A percentile compares a stretch with the other conserved stretches of the same genome.
phyloP scores from a whole-genome alignment of 2,797 vertebrate species.

The Arvicola amphibius region DNA sequence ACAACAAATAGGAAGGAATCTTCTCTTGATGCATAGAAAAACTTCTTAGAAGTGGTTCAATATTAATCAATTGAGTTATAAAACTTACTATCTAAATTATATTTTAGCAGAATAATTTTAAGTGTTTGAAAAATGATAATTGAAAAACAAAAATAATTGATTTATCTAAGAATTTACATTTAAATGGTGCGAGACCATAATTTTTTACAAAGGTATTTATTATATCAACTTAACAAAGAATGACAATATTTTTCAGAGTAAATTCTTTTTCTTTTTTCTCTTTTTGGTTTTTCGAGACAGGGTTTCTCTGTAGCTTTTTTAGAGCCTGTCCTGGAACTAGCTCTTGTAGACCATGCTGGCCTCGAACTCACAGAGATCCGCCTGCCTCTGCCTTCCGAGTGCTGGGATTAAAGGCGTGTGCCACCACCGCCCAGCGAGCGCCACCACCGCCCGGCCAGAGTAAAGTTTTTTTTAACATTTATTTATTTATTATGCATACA shows the following conservation, averaged over 20 bases:
- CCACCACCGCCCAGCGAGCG: no score
- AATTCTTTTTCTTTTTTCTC: no score
- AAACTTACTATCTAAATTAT: slow-evolving; percentile 20
- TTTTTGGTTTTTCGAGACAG: no score
- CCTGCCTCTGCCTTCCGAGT: no score
- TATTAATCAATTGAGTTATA: slow-evolving; percentile 40
- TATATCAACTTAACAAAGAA: slow-evolving; percentile 14
- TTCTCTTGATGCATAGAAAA: not conserved
- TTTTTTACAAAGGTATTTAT: not conserved
- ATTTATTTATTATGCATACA: no score
- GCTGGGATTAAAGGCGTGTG: no score
- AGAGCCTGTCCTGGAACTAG: no score
- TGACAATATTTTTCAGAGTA: slow-evolving; percentile 38
- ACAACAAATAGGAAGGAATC: slow-evolving; percentile 31
- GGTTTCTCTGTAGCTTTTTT: no score
- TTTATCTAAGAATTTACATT: slow-evolving; percentile 50
- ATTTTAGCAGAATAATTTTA: slow-evolving; percentile 43
- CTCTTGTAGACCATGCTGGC: no score
- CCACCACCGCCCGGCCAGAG: no score
- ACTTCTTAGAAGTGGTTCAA: slow-evolving; percentile 27
- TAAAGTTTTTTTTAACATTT: no score
- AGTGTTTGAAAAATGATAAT: slow-evolving; percentile 2
- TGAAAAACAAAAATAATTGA: not conserved
- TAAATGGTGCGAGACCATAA: not conserved
- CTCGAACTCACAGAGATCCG: no score